Base-by-base conservation (phyloP, 2,797 vertebrate genomes). In the Melanotaenia pygmaea region DNA sequence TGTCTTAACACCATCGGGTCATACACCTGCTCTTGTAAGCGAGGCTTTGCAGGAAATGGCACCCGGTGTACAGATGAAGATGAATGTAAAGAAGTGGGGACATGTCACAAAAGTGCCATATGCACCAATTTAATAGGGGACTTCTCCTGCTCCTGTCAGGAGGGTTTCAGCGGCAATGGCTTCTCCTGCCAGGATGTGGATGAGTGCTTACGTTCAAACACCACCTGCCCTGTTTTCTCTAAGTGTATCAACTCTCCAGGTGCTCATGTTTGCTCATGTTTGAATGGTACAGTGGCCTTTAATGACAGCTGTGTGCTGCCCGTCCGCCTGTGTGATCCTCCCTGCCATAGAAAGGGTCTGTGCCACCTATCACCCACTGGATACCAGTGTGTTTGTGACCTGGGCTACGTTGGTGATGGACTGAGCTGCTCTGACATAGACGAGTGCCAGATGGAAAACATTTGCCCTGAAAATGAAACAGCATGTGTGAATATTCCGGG, bases 201-300 rank as follows among this genome's bases (percentile, higher is more conserved):
- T 9, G 96, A 96, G 75, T 96, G 95, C 59, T 50, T 40, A 24
- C 20, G 86, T 20, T 87, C 88, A 4, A 87, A 93, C n/a, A 34
- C 43, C 8, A 79, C 69, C 24, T 96, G 95, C 60, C 92, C 93
- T 1, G 3, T 62, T 14, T 84, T 87, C 50, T 92, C 95, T 13
- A 54, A 78, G 37, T 96, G 96, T 56, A 70, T 96, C 72, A 96
- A 96, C 88, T 95, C 94, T 2, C 88, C 94, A 0, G 95, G 95
- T 13, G 81, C 93, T 18, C 80, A 94, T 22, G 93, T 96, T 56
- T 96, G 96, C 76, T 96, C 95, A 1, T 96, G 96, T 82, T 76
- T 94, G 62, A 96, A 96, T 63, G 94, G 95, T 18, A 95, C 93
- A 0, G 60, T 96, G 53, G 89, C 82, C 12, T 72, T 76, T 4